Conservation (phyloP, 2,113 vertebrate species). For the Pavo muticus region DNA sequence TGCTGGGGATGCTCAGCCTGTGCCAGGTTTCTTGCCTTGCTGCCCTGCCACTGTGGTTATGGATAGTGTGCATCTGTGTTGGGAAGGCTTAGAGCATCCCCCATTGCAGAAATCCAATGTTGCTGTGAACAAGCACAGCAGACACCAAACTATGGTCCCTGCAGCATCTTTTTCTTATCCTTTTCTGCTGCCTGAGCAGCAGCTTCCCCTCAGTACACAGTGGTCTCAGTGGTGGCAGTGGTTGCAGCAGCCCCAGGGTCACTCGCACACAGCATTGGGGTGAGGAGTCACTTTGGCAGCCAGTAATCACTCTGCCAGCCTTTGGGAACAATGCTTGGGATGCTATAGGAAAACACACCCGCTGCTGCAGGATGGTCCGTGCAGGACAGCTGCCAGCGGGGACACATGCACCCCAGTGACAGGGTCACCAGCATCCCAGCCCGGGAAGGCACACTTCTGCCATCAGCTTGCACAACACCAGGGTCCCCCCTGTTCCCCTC, state of each 20-base stretch:
- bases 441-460: neutral
- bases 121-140: neutral
- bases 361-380: neutral
- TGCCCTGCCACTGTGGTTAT: neutral
- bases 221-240: fast-evolving
- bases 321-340: neutral
- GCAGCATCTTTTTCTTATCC: neutral
- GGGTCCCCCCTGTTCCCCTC: neutral
- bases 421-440: neutral
- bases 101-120: too few relatives aligned
- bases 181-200: neutral
- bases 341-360: neutral
- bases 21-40: neutral
- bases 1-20: neutral
- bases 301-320: neutral
- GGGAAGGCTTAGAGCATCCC: neutral
- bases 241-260: fast-evolving
- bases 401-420: fast-evolving
- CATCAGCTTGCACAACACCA: fast-evolving
- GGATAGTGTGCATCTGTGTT: too few relatives aligned
- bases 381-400: neutral
- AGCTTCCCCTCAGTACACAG: fast-evolving
- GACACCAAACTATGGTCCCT: neutral
- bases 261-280: neutral
- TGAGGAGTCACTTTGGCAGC: neutral